Evolutionary conservation across 2,888 invertebrate species (phyloP), one percentile per base, ranked within the genome.

Genomic region (Tholera decimalis): DNA sequence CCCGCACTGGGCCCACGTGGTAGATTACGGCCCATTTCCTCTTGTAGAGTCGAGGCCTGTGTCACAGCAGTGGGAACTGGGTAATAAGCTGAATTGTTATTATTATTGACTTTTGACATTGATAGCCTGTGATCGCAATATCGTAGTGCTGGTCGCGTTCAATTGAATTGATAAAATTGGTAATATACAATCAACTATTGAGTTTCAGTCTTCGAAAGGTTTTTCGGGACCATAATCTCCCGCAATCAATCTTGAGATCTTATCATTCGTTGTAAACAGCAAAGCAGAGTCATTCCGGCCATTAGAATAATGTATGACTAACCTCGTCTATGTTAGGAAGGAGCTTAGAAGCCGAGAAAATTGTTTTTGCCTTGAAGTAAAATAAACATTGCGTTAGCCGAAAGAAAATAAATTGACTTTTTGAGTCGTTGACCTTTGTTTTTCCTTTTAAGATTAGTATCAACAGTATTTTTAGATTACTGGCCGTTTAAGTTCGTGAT

Each of bases 291-390:
- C n/a, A 63, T 69, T 57, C 9, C 18, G 13, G 26, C 70, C 41
- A 44, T 59, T 69, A 49, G 26, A 53, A 69, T 63, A 69, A 76
- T 47, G 47, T 58, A 71, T 66, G 37, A 44, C 15, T 66, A 41
- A 41, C 20, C 20, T 55, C 47, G 43, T 46, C 47, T 43, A n/a
- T n/a, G 53, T 49, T 41, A 51, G 33, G 56, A 62, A 67, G 57
- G 37, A 61, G 28, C 30, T 30, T 56, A 55, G 58, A 55, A 67
- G 59, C 51, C 26, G n/a, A 57, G 62, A 58, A 47, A 59, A 68
- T 63, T 65, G 41, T 46, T 71, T 68, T 75, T 44, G 30, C 49
- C 68, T 68, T 54, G 46, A 46, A 50, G 24, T 37, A 41, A 77
- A 73, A 43, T 58, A 73, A 74, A 60, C 28, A 60, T 57, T 41